Conservation (phyloP, 2,888 invertebrate species). For the Ashinkailepas kermadecensis region DNA sequence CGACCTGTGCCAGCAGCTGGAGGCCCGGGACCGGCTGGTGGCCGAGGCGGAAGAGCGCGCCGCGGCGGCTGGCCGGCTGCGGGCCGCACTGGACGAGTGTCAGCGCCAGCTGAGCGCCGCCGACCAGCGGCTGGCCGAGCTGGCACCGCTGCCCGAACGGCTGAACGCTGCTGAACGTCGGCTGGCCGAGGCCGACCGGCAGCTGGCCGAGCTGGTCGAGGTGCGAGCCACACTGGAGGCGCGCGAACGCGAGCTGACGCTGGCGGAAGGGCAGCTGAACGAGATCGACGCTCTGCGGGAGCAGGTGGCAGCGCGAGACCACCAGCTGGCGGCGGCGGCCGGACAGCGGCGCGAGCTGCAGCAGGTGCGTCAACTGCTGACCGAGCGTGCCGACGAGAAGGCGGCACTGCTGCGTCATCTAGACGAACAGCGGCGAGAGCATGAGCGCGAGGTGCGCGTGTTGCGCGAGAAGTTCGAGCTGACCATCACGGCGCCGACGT, state of each 20-base stretch:
- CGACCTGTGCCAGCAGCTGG: constrained; percentile 24
- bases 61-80: neutral
- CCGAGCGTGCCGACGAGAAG: constrained; percentile 7
- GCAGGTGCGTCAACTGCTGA: neutral
- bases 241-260: constrained; percentile 25
- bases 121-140: constrained; percentile 13
- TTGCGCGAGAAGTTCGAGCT: neutral
- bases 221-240: neutral
- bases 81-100: neutral
- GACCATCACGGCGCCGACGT: constrained; percentile 1
- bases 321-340: neutral
- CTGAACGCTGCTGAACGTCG: constrained; percentile 30
- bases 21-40: constrained; percentile 27
- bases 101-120: neutral
- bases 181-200: constrained; percentile 27
- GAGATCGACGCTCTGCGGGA: constrained; percentile 16
- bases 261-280: constrained; percentile 29
- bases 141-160: constrained; percentile 26
- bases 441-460: neutral
- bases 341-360: constrained; percentile 1
- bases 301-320: constrained; percentile 17
- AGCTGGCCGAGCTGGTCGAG: constrained; percentile 29
- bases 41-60: constrained; percentile 24
- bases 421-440: constrained; percentile 6
- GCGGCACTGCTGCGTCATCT: constrained; percentile 9